Evolutionary conservation across 2,797 vertebrate genomes (phyloP).

Genomic region (Silurus lanzhouensis): DNA sequence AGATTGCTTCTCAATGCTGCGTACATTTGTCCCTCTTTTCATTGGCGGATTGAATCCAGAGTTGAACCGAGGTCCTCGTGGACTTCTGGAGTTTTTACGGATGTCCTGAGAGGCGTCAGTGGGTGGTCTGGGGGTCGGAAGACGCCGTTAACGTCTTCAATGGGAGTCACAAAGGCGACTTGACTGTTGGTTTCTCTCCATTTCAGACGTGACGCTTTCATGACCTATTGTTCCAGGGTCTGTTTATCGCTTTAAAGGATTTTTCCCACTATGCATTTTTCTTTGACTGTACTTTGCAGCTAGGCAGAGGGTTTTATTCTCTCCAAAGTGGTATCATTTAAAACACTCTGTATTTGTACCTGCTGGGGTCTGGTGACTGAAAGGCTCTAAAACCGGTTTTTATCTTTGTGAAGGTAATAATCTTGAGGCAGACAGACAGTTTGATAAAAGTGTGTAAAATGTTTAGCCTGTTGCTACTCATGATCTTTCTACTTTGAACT

Average conservation of each 20-base stretch:
- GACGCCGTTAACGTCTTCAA: conserved; percentile 19
- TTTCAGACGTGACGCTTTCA: conserved; percentile 23
- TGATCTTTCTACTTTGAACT: background rate
- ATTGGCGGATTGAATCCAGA: conserved; percentile 64
- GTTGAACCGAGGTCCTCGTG: conserved; percentile 65
- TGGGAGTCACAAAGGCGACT: conserved; percentile 45
- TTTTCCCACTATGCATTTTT: conserved; percentile 16
- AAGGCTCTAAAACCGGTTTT: background rate
- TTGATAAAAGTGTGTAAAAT: background rate
- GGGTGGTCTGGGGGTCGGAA: conserved; percentile 68
- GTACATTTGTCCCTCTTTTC: conserved; percentile 56
- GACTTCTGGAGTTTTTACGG: conserved; percentile 63
- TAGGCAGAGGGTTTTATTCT: background rate
- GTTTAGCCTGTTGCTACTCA: background rate
- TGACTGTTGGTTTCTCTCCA: conserved; percentile 38
- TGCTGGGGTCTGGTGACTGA: background rate
- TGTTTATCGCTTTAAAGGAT: background rate
- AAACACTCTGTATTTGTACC: conserved; percentile 9
- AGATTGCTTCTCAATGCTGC: conserved; percentile 50
- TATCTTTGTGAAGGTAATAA: background rate
- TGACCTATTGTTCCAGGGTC: conserved; percentile 28
- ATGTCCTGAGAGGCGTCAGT: conserved; percentile 55
- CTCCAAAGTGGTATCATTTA: conserved; percentile 9
- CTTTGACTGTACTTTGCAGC: conserved; percentile 7
- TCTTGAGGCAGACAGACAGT: background rate